A percentile compares a stretch with the other conserved stretches of the same genome.
These are phyloP conservation scores for Labeo rohita DNA, from an alignment of 2,113 vertebrate genomes.

Conservation along the genomic window DNA sequence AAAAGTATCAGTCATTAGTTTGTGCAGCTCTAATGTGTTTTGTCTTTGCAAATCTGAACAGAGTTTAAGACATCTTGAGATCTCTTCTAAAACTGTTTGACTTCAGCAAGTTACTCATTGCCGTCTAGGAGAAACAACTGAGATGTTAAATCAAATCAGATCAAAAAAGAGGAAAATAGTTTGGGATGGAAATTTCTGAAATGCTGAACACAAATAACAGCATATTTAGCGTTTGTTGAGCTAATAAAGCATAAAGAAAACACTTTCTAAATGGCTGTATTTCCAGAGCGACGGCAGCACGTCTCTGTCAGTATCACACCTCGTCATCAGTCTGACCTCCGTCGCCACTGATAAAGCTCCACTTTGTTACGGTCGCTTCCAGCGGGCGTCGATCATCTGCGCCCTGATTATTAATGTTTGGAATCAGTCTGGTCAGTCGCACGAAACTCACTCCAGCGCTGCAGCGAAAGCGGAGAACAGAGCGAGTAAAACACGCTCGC, in stretches of 20 bases:
- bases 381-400: not conserved
- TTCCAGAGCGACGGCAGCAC: constrained; percentile 53
- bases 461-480: constrained; percentile 54
- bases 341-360: not conserved
- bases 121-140: not conserved
- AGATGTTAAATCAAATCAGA: constrained; percentile 24
- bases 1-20: no score
- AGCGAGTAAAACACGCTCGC: not conserved
- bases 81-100: no score
- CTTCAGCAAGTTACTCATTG: not conserved
- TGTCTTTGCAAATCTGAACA: no score
- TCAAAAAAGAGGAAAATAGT: constrained; percentile 1
- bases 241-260: constrained; percentile 59
- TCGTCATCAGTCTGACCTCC: constrained; percentile 15
- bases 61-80: no score
- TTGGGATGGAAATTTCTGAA: not conserved
- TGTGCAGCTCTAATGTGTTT: no score
- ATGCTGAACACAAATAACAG: not conserved
- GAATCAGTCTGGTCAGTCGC: constrained; percentile 15
- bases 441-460: constrained; percentile 56
- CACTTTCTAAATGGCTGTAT: constrained; percentile 60
- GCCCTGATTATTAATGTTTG: constrained; percentile 7
- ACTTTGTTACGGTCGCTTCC: constrained; percentile 1
- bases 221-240: constrained; percentile 49
- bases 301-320: constrained; percentile 41